Evolutionary conservation across 1,140 invertebrate species (phyloP), one percentile per base, ranked within the genome.

Genomic region (Hesperophylax magnus): DNA sequence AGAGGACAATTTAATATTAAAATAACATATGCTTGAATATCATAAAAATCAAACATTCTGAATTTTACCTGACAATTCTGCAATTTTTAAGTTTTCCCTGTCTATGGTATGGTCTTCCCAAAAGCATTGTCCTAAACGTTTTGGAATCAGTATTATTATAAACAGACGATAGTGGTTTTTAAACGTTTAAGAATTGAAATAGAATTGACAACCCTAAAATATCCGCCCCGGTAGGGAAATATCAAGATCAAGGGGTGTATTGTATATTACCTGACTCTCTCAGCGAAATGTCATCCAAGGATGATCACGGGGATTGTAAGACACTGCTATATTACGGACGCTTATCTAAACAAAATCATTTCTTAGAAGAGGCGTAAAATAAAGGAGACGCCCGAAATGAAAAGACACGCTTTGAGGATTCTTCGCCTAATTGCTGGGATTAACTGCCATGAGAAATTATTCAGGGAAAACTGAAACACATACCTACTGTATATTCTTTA

Each of bases 221-320:
- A 17, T 27, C 3, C 63, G 17, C 63, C 63, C 63, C 24, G 27
- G 27, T 22, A 27, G 31, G 63, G 20, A 54, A 39, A 72, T 72
- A 72, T 53, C 6, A 17, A 72, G 52, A 72, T 53, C 6, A 17
- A 72, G 52, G 63, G 69, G 69, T 17, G 17, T 24, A 7, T 15
- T 61, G 67, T 22, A 54, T 53, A 72, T 53, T 72, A 72, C 69
- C 69, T 54, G 69, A 72, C 20, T 53, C 22, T 71, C 67, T 71
- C n/a, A 20, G 69, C 52, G 47, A 52, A 72, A 72, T 72, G 69
- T 72, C 69, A 56, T 52, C 69, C 39, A 39, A 6, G n/a, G 69
- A 72, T 72, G 52, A 72, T 72, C 47, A 53, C 20, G 69, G 39
- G 39, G 69, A 72, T 72, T 72, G 69, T 72, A 52, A 72, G 56